Evolutionary conservation across 2,797 vertebrate species (phyloP), one percentile per base, ranked within the genome.

Genomic region (Alosa sapidissima): DNA sequence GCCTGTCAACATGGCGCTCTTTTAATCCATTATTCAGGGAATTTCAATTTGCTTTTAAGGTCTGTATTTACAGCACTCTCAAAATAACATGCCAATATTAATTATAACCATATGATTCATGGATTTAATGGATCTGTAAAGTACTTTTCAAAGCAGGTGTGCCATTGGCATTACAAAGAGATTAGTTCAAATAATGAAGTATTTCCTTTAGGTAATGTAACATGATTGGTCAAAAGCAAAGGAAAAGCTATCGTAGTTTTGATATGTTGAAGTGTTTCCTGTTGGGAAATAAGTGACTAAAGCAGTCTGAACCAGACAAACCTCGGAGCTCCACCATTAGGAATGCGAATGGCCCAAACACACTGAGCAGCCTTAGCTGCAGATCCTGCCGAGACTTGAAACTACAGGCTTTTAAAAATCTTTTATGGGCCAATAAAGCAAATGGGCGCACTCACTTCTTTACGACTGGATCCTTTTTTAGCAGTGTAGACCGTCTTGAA

Each of bases 371-470:
- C 75, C 54, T 87, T 49, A 54, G 83, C 84, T 62, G 55, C 81
- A 84, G 84, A 55, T 54, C 83, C 81, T 82, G 81, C 68, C 54
- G 83, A 81, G 81, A 55, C 58, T 81, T 83, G 81, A 87, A 81
- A 84, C 81, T 75, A 60, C 82, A 87, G 81, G 81, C 82, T 87
- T 88, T 87, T 85, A 88, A 87, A 78, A 86, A 81, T 82, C 92
- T 90, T 96, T 96, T 96, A 96, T 96, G 93, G 94, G 94, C 94
- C 95, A 94, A 94, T 96, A 95, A 96, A 96, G 92, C 91, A 92
- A 89, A 78, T 82, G 65, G 72, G 84, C 75, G 82, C 87, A 83
- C 85, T 85, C 85, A 86, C 81, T 45, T 84, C 84, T 89, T 90
- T 91, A 88, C 85, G 88, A 84, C 83, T 75, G 51, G 28, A 75